A percentile compares a stretch with the other conserved stretches of the same genome.
These are phyloP conservation scores for Schizaphis graminum DNA, from an alignment of 2,888 invertebrate genomes.

Conservation along the genomic window DNA sequence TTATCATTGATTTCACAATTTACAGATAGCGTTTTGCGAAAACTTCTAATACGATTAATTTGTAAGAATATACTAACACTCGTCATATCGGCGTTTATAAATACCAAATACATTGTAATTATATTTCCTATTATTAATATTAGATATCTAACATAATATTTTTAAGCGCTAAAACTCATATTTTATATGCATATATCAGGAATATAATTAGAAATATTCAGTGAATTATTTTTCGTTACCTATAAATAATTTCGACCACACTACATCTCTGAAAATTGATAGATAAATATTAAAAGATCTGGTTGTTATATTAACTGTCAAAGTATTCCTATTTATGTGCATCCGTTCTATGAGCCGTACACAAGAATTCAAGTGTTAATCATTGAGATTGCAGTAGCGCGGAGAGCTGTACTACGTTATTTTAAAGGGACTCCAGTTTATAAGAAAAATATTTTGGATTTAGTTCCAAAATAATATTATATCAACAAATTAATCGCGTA, in stretches of 20 bases:
- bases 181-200: neutral
- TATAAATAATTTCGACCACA: neutral
- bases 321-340: neutral
- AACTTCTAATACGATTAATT: neutral
- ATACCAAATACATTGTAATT: too few species aligned
- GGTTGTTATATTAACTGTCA: neutral
- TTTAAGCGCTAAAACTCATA: neutral
- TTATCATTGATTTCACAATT: neutral
- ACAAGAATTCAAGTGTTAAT: neutral
- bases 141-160: neutral
- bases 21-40: neutral
- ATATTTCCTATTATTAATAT: too few species aligned
- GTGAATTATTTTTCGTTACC: neutral
- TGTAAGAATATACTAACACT: neutral
- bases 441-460: neutral
- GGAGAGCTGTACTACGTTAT: neutral
- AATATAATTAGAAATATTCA: neutral
- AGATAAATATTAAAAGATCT: constrained; percentile 4
- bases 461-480: neutral
- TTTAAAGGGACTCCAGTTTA: neutral
- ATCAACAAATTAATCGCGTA: neutral
- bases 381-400: neutral
- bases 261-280: neutral
- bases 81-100: neutral
- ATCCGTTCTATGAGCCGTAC: neutral